Percentiles rank a stretch among this genome's conserved stretches.
Evolutionary conservation across 2,888 invertebrate genomes (phyloP).

Genomic region (Agriopis aurantiaria): DNA sequence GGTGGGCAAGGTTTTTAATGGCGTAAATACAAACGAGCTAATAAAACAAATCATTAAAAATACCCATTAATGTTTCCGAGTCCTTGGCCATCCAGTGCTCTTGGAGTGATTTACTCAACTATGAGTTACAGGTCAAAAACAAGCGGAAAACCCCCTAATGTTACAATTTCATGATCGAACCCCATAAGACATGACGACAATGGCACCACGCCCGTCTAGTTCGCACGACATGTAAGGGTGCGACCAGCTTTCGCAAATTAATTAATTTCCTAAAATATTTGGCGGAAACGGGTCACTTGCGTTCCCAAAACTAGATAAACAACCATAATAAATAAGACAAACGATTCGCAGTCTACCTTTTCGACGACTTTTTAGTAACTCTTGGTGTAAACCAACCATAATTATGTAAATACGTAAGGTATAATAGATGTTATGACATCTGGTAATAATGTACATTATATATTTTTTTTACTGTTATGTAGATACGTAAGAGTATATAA

Average conservation of each 20-base stretch:
- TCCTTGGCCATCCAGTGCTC: background rate
- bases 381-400: background rate
- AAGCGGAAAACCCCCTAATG: conserved; percentile 30
- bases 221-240: conserved; percentile 30
- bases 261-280: conserved; percentile 32
- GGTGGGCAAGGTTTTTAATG: background rate
- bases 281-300: conserved; percentile 14
- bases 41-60: background rate
- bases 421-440: no score
- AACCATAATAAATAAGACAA: background rate
- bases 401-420: no score
- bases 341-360: background rate
- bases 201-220: conserved; percentile 28
- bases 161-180: conserved; percentile 34
- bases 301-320: conserved; percentile 3
- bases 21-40: background rate
- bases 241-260: conserved; percentile 30
- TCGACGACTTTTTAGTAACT: background rate
- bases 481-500: no score
- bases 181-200: conserved; percentile 34
- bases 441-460: no score
- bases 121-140: conserved; percentile 4
- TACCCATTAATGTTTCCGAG: conserved; percentile 7
- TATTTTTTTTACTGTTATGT: no score
- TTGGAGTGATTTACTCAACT: conserved; percentile 3